Base-by-base conservation (phyloP, 2,797 vertebrate genomes). In the Sciurus carolinensis region DNA sequence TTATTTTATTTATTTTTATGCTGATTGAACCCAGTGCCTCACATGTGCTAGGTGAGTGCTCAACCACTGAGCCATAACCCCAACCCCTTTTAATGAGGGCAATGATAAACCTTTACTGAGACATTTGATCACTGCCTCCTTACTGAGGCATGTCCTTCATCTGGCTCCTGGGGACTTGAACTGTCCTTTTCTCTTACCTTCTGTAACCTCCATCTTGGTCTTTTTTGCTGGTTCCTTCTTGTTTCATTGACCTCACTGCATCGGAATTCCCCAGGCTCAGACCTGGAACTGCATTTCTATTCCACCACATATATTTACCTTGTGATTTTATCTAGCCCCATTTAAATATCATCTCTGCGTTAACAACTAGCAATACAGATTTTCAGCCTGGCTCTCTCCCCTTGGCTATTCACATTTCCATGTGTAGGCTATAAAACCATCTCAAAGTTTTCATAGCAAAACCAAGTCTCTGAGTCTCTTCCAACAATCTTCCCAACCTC, bases 241-340 rank as follows among this genome's bases (percentile, higher is more conserved):
- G 22, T n/a, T 20, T 90, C 73, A 47, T 7, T 57, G 20, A n/a
- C 50, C 39, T 86, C 22, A 50, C 39, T 44, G 64, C 39, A 75
- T 5, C 2, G 4, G 28, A 89, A 80, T 28, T 26, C 17, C 24
- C 42, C 42, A 64, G 75, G 18, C 5, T 86, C 42, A 75, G 28
- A 47, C 8, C 8, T 47, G 33, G 39, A 91, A 54, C 67, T 30
- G 85, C 77, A 83, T 81, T 86, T 87, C 66, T 81, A 73, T 95
- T 69, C 59, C 28, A 81, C 14, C n/a, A 71, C 33, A 50, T 69
- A 24, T 24, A 87, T 69, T 76, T 90, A 86, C 44, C 77, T 85
- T 88, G 44, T 73, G 57, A 95, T 73, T 79, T 84, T 14, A 47
- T 81, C 44, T 42, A 54, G 18, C 3, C 14, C 87, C 4, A 3